Percentiles rank a stretch among this genome's conserved stretches.
These are phyloP conservation scores for Nannobrachium achirus DNA, from an alignment of 2,113 vertebrate species.

Conservation along the genomic window DNA sequence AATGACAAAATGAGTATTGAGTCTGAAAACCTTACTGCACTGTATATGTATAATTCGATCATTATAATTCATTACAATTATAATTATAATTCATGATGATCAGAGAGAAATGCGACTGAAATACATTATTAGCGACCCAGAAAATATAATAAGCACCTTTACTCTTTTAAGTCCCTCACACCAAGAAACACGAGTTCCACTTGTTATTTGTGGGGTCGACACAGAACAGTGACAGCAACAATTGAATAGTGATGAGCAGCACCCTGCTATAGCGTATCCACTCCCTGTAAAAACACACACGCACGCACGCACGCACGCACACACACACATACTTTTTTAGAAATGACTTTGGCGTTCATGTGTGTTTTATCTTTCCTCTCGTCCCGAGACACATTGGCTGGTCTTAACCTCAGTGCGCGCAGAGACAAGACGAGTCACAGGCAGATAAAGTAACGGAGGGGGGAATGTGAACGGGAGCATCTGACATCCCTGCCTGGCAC, in stretches of 20 bases:
- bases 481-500: neutral
- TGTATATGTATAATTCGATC: too few relatives aligned
- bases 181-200: conserved; percentile 1
- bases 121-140: too few relatives aligned
- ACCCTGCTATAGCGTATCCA: neutral
- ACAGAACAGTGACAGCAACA: neutral
- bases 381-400: conserved; percentile 14
- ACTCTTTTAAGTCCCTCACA: neutral
- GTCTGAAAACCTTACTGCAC: too few relatives aligned
- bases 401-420: conserved; percentile 39
- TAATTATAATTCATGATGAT: too few relatives aligned
- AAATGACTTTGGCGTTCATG: conserved; percentile 30
- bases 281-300: neutral
- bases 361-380: conserved; percentile 30
- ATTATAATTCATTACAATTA: too few relatives aligned
- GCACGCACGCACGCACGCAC: too few relatives aligned
- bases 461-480: neutral
- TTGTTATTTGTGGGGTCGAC: conserved; percentile 19
- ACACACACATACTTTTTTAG: conserved; percentile 4
- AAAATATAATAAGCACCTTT: too few relatives aligned
- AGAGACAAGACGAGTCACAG: conserved; percentile 22
- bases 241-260: neutral
- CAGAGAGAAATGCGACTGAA: too few relatives aligned
- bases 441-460: conserved; percentile 28
- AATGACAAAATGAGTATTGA: too few relatives aligned